Conservation (phyloP, 2,888 invertebrate genomes). For the Troilus luridus region DNA sequence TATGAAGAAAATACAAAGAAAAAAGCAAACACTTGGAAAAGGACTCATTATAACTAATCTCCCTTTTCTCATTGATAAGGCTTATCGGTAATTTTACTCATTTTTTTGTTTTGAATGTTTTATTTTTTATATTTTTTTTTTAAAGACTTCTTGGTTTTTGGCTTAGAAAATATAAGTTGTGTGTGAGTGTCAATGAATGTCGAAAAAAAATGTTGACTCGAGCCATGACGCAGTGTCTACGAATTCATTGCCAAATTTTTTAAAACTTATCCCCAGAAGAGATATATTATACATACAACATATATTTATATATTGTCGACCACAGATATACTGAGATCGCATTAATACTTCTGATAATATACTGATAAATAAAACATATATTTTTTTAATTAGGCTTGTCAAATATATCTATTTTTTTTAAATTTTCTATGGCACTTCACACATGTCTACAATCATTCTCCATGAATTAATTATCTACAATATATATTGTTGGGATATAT, state of each 20-base stretch:
- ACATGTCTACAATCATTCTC: no score
- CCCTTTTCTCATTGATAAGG: not conserved
- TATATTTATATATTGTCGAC: not conserved
- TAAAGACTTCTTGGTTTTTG: not conserved
- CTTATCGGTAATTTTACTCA: not conserved
- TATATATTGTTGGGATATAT: no score
- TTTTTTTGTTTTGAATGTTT: not conserved
- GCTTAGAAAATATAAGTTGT: not conserved
- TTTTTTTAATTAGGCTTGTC: no score
- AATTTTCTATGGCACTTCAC: no score
- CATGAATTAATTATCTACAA: no score
- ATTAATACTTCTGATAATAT: not conserved
- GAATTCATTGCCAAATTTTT: conserved; percentile 20
- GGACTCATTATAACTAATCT: not conserved
- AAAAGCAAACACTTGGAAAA: not conserved
- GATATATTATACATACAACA: not conserved
- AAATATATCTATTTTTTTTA: no score
- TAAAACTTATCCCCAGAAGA: not conserved
- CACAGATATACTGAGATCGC: not conserved
- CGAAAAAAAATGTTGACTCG: not conserved
- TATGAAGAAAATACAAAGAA: not conserved
- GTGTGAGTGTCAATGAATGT: not conserved
- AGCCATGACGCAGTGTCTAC: not conserved
- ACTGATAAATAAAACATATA: not conserved
- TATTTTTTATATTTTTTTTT: not conserved